Conservation (phyloP, 2,113 vertebrate species). For the Chionis minor region DNA sequence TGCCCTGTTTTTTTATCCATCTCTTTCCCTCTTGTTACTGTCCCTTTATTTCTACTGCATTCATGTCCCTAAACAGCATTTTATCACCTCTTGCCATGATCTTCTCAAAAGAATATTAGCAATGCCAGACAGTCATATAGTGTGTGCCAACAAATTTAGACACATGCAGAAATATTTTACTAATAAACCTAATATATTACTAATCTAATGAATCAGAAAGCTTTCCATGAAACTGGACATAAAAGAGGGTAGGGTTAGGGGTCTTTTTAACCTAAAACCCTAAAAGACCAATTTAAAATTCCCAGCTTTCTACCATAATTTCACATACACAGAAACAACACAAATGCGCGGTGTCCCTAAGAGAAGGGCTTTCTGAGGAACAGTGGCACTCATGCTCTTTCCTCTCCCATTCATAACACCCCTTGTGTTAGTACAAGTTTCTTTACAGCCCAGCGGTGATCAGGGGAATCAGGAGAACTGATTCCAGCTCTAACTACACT, state of each 20-base stretch:
- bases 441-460: background rate
- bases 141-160: background rate
- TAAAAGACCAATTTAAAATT: background rate
- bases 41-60: background rate
- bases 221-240: background rate
- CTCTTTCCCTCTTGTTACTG: background rate
- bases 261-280: no score
- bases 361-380: rapidly evolving
- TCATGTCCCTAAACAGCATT: background rate
- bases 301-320: background rate
- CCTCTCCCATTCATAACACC: background rate
- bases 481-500: background rate
- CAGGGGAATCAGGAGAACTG: background rate
- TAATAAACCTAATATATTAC: background rate
- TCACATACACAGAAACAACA: background rate
- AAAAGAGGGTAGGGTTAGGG: background rate
- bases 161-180: background rate
- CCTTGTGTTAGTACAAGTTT: background rate
- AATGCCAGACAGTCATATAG: background rate
- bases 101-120: background rate
- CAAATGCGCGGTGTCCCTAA: rapidly evolving
- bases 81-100: background rate
- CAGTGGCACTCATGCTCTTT: background rate
- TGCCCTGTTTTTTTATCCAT: background rate
- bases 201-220: background rate